Base-by-base conservation (phyloP, 2,888 invertebrate species). In the Lycaena phlaeas region DNA sequence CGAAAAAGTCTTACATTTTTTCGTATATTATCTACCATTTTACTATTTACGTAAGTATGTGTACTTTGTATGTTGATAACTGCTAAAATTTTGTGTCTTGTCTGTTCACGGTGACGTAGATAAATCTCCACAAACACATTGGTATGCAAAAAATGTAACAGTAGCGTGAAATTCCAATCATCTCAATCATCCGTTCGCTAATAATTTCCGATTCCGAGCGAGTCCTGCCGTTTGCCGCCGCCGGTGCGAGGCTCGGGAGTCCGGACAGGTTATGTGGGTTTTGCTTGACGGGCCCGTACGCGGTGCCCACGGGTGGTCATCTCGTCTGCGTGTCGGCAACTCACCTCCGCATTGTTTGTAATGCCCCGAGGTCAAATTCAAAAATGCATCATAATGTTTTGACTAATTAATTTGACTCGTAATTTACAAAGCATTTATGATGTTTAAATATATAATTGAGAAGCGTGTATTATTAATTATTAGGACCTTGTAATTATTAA, bases 191-290 rank as follows among this genome's bases (percentile, higher is more conserved):
- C 61, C 61, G 68, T 72, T 68, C 63, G 36, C 30, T 36, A 41
- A 68, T 63, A 70, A 72, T 76, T 74, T 77, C 74, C 68, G 72
- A 74, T 75, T 74, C 71, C 61, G 56, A 26, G 64, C 69, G 62
- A 69, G 64, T 63, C 65, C 53, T 49, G 56, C 54, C 51, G 47
- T 52, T 55, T 56, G 50, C 46, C 4, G 3, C 18, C 22, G 22
- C 22, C n/a, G n/a, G n/a, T n/a, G n/a, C n/a, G n/a, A n/a, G 22
- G 22, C 5, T 52, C 45, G 54, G 58, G n/a, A n/a, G n/a, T n/a
- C n/a, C n/a, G n/a, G 68, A 72, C 73, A 64, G 73, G 76, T 76
- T 76, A 62, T 61, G 67, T 70, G 57, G 65, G 67, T 68, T 64
- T 56, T 47, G 47, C 57, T 41, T 57, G 56, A 47, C 55, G 56